Evolutionary conservation across 1,140 invertebrate species (phyloP), one percentile per base, ranked within the genome.

Genomic region (Atopsyche davidsoni): DNA sequence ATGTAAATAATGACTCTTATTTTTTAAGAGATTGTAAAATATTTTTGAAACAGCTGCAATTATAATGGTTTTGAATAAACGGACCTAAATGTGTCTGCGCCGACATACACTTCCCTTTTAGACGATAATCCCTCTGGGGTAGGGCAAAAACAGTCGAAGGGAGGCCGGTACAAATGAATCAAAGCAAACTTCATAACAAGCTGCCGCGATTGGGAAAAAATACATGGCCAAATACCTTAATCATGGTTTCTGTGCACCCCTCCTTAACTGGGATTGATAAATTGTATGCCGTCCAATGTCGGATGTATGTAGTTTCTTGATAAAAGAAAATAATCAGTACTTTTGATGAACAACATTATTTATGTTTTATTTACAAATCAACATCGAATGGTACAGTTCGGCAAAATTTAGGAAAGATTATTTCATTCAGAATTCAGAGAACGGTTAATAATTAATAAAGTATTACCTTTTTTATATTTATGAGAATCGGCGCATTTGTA

Each of bases 141-240:
- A n/a, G n/a, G 44, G 32, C 44, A 46, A 46, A 46, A 46, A 46
- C 44, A 36, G 23, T 36, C 21, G 31, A 23, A 31, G 32, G 24
- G 9, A n/a, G 14, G 21, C 21, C 44, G 24, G 13, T 25, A 14
- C 44, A 46, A 46, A 46, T 46, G 44, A 46, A 46, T 46, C 44
- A 36, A 46, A 31, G 11, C 19, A 35, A 46, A 46, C 19, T 31
- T 46, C 44, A 46, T 31, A 46, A 46, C 44, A 46, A 46, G 23
- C n/a, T 25, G 4, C 18, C n/a, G 44, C 44, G 9, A 13, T 31
- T 31, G 44, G 28, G 31, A 32, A 21, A 44, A 32, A 13, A 28
- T 13, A 32, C 17, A 32, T 10, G 17, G 31, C 25, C 42, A 44
- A 44, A 32, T 28, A 32, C 34, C 42, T 42, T 11, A 13, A 9